Evolutionary conservation across 2,888 invertebrate genomes (phyloP).

Genomic region (Ferdinandea cuprea): DNA sequence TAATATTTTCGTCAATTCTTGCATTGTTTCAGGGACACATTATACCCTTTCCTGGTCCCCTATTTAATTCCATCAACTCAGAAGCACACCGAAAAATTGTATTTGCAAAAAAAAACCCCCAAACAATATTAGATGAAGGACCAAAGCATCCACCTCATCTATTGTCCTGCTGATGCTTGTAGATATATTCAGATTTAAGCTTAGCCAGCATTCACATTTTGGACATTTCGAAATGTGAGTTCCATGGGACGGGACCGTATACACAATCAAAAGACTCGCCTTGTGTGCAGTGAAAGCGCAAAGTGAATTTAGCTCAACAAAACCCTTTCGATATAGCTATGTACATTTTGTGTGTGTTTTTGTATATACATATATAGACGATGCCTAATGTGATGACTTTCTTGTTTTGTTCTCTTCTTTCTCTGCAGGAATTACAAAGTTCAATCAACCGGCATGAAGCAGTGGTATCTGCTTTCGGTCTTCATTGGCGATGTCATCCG

Average conservation of each 20-base stretch:
- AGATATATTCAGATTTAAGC: conserved; percentile 49
- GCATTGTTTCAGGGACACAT: conserved; percentile 28
- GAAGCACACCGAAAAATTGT: neutral
- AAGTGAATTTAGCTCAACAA: conserved; percentile 55
- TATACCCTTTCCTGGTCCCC: conserved; percentile 15
- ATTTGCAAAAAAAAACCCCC: conserved; percentile 8
- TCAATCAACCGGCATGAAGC: conserved; percentile 89
- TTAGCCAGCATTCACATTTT: conserved; percentile 37
- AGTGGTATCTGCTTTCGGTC: conserved; percentile 92
- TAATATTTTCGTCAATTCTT: neutral
- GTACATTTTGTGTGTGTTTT: conserved; percentile 1
- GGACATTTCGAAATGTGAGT: conserved; percentile 43
- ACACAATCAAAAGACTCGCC: conserved; percentile 48
- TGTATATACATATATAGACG: conserved; percentile 9
- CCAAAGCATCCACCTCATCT: conserved; percentile 15
- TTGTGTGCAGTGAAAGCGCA: conserved; percentile 42
- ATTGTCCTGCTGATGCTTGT: neutral
- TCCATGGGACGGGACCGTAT: conserved; percentile 8
- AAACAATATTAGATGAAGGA: conserved; percentile 24
- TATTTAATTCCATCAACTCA: conserved; percentile 53
- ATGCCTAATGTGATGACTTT: conserved; percentile 69
- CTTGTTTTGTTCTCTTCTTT: conserved; percentile 52
- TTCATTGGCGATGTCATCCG: conserved; percentile 93
- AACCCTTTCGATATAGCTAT: conserved; percentile 2
- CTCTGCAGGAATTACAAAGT: conserved; percentile 89